A percentile compares a stretch with the other conserved stretches of the same genome.
Evolutionary conservation across 2,113 vertebrate genomes (phyloP).

Genomic region (Planiliza haematocheilus): DNA sequence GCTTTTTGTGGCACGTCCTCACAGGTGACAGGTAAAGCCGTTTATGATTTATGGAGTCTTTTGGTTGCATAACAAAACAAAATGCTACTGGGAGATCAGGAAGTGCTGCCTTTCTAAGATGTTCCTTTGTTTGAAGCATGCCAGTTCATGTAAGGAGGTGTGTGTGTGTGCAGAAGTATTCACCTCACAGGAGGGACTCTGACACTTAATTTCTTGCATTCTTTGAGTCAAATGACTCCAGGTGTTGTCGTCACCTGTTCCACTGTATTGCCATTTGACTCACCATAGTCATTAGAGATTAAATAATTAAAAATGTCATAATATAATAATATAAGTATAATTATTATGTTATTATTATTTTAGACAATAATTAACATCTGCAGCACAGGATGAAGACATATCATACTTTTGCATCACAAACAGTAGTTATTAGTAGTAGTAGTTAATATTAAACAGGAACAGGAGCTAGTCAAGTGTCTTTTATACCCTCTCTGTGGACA

Average conservation of each 20-base stretch:
- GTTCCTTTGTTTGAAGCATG: background rate
- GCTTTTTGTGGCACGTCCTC: no score
- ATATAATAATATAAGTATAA: no score
- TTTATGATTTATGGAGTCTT: background rate
- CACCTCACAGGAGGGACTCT: background rate
- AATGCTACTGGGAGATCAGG: conserved; percentile 6
- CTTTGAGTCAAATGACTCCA: conserved; percentile 13
- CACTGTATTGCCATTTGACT: background rate
- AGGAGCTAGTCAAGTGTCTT: no score
- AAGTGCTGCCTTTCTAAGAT: background rate
- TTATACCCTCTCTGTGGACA: no score
- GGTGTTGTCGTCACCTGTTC: conserved; percentile 28
- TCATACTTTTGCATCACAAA: background rate
- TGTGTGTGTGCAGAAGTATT: background rate
- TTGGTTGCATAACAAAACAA: background rate
- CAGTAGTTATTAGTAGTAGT: background rate
- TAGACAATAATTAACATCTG: background rate
- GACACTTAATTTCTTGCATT: conserved; percentile 7
- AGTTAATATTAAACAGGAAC: no score
- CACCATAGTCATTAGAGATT: background rate
- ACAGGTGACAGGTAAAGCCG: no score
- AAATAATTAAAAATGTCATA: no score
- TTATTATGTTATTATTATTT: no score
- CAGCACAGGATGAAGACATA: background rate
- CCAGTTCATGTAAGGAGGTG: background rate